Evolutionary conservation across 2,113 vertebrate genomes (phyloP), one percentile per base, ranked within the genome.

Genomic region (Equus quagga): DNA sequence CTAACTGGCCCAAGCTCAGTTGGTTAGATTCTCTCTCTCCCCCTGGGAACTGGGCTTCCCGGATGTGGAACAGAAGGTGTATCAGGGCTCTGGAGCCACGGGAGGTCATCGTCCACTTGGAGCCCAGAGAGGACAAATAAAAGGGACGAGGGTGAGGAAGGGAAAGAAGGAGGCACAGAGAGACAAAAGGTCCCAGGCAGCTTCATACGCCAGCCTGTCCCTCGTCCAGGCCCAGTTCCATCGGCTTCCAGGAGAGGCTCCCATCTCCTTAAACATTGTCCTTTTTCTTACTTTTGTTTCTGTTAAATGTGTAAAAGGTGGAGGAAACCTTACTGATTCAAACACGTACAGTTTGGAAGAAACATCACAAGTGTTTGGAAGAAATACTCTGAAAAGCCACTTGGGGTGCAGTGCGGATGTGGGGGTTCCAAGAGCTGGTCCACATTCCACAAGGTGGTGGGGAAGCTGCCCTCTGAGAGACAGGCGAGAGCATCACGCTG

Each of bases 351-450:
- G 23, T 44, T 83, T 31, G 41, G 8, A 73, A n/a, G 14, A 83
- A 83, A 79, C 28, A n/a, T 56, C 36, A 9, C 24, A 51, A 11
- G 17, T 44, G 23, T 65, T 23, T 44, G 54, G 36, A 82, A 86
- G 69, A 46, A 91, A 83, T 49, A n/a, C 85, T 95, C 33, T 41
- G 80, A 85, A 69, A 36, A 91, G 24, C 7, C 69, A 60, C 83
- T 44, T 49, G 28, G 54, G 56, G 23, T 60, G 21, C 19, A 56
- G 54, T 4, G 2, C 51, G 60, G 31, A 54, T 54, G 3, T 65
- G 7, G 26, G 36, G 31, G 41, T 73, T 28, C 64, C 58, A 82
- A 62, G 28, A n/a, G 62, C 26, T 33, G 15, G 31, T 41, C 12
- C n/a, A 33, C 41, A 18, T 67, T 64, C 73, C 8, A 36, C 46